phyloP scores from a whole-genome alignment of 1,140 invertebrate genomes.

The Lasioglossum albipes region DNA sequence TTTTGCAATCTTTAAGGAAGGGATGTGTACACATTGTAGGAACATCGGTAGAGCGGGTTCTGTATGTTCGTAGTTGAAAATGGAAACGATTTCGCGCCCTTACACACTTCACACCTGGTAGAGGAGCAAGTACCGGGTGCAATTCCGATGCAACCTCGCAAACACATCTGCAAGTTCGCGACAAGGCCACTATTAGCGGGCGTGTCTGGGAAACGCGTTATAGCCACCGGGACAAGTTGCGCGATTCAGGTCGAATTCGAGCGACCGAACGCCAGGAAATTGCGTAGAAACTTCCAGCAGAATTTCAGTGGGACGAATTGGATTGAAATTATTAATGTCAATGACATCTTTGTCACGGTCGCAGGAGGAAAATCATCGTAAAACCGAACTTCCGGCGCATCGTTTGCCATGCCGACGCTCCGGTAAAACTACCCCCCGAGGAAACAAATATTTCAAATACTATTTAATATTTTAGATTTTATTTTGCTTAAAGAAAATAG shows the following conservation, averaged over 20 bases:
- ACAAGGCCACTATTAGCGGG: slow-evolving; percentile 32
- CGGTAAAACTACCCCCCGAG: slow-evolving; percentile 14
- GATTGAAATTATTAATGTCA: slow-evolving; percentile 39
- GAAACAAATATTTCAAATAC: too few species aligned
- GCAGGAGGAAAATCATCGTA: slow-evolving; percentile 8
- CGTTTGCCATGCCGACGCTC: background rate
- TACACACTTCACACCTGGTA: background rate
- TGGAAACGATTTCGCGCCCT: background rate
- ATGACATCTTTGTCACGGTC: slow-evolving; percentile 32
- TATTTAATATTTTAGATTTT: too few species aligned
- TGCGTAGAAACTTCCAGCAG: slow-evolving; percentile 46
- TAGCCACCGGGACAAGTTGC: slow-evolving; percentile 15
- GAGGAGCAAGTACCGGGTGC: background rate
- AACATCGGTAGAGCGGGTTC: too few species aligned
- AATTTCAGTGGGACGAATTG: slow-evolving; percentile 43
- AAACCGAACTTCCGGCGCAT: background rate
- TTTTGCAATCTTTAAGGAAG: too few species aligned
- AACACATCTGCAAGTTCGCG: slow-evolving; percentile 42
- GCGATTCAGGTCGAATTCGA: slow-evolving; percentile 32
- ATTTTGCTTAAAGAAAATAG: too few species aligned
- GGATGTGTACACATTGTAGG: too few species aligned
- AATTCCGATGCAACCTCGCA: slow-evolving; percentile 10
- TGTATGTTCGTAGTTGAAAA: background rate
- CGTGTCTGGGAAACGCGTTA: slow-evolving; percentile 15
- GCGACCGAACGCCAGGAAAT: slow-evolving; percentile 37